Conservation (phyloP, 2,113 vertebrate genomes). For the Gambusia affinis region DNA sequence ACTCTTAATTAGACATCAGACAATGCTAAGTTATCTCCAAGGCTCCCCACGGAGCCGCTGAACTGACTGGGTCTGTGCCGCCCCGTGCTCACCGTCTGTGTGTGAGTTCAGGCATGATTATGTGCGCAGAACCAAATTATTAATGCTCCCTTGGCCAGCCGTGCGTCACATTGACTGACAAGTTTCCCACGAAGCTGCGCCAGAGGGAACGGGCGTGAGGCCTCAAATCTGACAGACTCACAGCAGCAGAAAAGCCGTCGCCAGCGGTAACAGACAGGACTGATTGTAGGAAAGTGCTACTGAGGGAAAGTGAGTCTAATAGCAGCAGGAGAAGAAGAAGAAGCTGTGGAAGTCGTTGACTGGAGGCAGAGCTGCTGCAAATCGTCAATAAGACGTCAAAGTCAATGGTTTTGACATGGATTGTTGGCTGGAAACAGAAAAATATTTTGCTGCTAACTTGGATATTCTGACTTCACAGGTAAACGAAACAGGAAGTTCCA, state of each 20-base stretch:
- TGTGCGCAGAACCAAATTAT: background rate
- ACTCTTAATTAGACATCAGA: background rate
- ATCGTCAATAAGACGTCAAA: background rate
- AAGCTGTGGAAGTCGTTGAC: background rate
- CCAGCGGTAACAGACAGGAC: background rate
- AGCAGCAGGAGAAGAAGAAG: background rate
- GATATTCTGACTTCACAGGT: too few relatives aligned
- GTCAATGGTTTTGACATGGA: background rate
- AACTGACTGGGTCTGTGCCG: background rate
- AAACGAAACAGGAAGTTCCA: background rate
- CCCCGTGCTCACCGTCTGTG: background rate
- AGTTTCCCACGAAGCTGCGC: slow-evolving; percentile 5
- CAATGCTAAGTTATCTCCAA: background rate
- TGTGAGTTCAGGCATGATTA: background rate
- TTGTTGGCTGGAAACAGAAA: background rate
- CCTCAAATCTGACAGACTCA: slow-evolving; percentile 17
- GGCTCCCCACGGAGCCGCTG: background rate
- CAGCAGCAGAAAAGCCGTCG: background rate
- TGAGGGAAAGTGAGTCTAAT: background rate
- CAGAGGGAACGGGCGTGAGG: background rate
- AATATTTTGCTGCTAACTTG: background rate
- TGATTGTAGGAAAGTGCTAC: background rate
- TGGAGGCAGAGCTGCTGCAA: background rate
- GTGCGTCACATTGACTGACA: slow-evolving; percentile 3
- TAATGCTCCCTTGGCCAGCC: background rate